phyloP scores from a whole-genome alignment of 2,888 invertebrate species.

The Drosophila prostipennis region DNA sequence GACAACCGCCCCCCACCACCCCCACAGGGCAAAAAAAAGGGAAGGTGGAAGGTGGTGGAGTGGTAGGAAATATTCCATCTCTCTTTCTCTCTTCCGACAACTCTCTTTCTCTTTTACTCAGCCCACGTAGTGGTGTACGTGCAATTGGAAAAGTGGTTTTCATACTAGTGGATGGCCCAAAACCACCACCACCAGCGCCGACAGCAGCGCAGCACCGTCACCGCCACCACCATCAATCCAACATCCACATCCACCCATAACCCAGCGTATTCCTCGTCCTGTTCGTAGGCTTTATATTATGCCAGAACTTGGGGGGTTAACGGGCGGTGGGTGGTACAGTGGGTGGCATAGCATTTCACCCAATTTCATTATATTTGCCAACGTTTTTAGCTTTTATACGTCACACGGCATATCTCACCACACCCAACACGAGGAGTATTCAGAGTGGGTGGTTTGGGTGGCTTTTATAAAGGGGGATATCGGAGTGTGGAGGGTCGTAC shows the following conservation, averaged over 20 bases:
- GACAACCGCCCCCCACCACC: constrained; percentile 23
- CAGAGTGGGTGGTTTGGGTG: constrained; percentile 24
- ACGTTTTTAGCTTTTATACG: constrained; percentile 81
- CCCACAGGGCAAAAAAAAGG: constrained; percentile 10
- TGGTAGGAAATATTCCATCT: constrained; percentile 27
- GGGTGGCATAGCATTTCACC: constrained; percentile 69
- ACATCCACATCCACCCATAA: constrained; percentile 33
- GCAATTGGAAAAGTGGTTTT: constrained; percentile 80
- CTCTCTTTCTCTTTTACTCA: constrained; percentile 18
- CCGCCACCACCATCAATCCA: constrained; percentile 18
- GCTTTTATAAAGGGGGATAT: constrained; percentile 15
- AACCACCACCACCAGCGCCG: constrained; percentile 52
- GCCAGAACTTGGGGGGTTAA: constrained; percentile 59
- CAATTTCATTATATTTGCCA: constrained; percentile 81
- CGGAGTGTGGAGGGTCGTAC: constrained; percentile 21
- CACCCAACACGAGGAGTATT: constrained; percentile 50
- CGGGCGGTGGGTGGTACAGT: constrained; percentile 12
- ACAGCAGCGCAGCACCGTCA: constrained; percentile 7
- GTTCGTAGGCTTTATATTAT: constrained; percentile 79
- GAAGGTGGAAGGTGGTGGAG: constrained; percentile 1
- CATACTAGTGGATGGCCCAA: constrained; percentile 57
- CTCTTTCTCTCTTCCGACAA: constrained; percentile 14
- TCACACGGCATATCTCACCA: constrained; percentile 80
- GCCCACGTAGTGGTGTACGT: constrained; percentile 68
- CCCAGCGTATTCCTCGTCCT: constrained; percentile 49